Conservation (phyloP, 2,888 invertebrate species). For the Apotomis betuletana region DNA sequence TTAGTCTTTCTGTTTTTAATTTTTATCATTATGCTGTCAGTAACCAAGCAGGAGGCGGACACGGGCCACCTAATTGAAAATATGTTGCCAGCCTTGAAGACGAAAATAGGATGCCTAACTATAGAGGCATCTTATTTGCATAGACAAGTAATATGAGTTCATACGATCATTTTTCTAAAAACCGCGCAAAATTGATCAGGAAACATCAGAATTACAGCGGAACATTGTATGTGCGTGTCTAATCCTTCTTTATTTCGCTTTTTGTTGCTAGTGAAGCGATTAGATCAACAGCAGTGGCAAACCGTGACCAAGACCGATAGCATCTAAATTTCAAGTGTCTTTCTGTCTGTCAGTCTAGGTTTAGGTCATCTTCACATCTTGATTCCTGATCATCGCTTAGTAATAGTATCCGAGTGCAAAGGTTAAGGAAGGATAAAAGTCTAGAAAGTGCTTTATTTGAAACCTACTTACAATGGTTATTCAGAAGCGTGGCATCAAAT, state of each 20-base stretch:
- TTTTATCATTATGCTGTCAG: no score
- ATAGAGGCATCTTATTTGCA: no score
- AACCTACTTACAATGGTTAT: no score
- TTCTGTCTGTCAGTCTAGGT: slow-evolving; percentile 9
- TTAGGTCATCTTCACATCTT: background rate
- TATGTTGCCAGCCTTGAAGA: no score
- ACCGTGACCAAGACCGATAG: slow-evolving; percentile 28
- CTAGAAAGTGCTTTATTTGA: no score
- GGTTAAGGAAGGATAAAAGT: background rate
- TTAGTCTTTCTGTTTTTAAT: no score
- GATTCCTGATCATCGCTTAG: no score
- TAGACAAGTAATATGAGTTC: no score
- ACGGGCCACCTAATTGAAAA: no score
- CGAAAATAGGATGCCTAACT: no score
- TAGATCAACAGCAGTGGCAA: slow-evolving; percentile 23
- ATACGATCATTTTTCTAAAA: background rate
- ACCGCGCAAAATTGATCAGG: slow-evolving; percentile 7
- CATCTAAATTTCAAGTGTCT: slow-evolving; percentile 18
- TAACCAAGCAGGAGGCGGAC: no score
- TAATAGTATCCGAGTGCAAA: background rate
- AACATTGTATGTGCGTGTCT: slow-evolving; percentile 18
- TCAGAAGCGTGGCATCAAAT: no score
- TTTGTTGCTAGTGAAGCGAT: slow-evolving; percentile 26
- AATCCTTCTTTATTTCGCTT: slow-evolving; percentile 19
- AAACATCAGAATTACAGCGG: slow-evolving; percentile 19